These are phyloP conservation scores for Chaetodon trifasciatus DNA, from an alignment of 2,797 vertebrate genomes.

Conservation along the genomic window DNA sequence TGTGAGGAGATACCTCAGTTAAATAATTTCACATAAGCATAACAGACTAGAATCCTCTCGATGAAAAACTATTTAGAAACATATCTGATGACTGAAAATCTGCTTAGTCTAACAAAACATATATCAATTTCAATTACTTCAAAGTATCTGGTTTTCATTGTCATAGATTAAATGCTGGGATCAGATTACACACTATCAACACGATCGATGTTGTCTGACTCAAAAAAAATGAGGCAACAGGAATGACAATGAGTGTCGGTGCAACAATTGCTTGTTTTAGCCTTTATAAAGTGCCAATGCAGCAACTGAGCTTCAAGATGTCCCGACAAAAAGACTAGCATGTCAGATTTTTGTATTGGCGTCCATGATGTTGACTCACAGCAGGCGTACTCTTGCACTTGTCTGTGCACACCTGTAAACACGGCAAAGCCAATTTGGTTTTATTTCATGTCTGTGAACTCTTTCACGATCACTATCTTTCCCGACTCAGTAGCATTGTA, in stretches of 20 bases:
- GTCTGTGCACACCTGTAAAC: not conserved
- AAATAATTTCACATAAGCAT: not conserved
- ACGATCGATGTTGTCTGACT: not conserved
- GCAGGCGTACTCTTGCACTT: too few species aligned
- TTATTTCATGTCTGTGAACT: not conserved
- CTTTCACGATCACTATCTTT: not conserved
- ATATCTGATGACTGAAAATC: not conserved
- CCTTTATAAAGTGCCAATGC: not conserved
- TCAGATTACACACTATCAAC: not conserved
- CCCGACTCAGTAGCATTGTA: not conserved
- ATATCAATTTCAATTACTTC: accelerated
- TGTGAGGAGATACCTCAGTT: not conserved
- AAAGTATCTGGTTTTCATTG: not conserved
- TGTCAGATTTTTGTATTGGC: not conserved
- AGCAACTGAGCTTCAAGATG: not conserved
- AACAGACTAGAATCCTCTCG: not conserved
- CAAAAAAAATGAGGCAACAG: not conserved
- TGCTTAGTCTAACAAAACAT: not conserved
- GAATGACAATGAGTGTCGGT: not conserved
- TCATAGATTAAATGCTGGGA: not conserved
- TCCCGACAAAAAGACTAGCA: not conserved
- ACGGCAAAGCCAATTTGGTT: not conserved
- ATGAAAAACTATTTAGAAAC: too few species aligned
- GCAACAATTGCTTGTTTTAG: not conserved
- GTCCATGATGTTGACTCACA: not conserved